Evolutionary conservation across 2,888 invertebrate genomes (phyloP), one percentile per base, ranked within the genome.

Genomic region (Coelinius sp.): DNA sequence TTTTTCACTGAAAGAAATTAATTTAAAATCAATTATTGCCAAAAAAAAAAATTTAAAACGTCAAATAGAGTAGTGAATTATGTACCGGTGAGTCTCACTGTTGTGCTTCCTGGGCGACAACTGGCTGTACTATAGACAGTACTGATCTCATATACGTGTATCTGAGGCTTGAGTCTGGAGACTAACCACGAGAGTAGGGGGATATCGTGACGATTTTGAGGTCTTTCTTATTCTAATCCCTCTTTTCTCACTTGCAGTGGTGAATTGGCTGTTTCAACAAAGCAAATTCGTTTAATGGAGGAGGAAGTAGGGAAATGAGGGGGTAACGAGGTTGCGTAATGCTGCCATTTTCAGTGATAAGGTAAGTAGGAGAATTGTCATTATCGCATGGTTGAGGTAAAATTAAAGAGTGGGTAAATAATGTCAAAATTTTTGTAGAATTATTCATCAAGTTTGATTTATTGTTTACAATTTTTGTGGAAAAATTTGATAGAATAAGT

Each of bases 71-170:
- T 44, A n/a, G n/a, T 38, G 6, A 62, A 62, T 12, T 20, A 22
- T 20, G 38, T 22, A 38, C 20, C 20, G 10, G 20, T 38, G 46
- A 73, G 73, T 66, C 75, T 79, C 79, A 73, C 80, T 78, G 80
- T 78, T 74, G 71, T 78, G 76, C 81, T 80, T 81, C 76, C 78
- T 79, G 78, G 74, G 56, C 80, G 78, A 80, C 81, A 80, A 82
- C 81, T 82, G 82, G 77, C 76, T 79, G 75, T 77, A 69, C 77
- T 78, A 78, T 79, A 79, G 77, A 77, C 76, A 69, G 70, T 76
- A 70, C 74, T 79, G 78, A 80, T 80, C 80, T 80, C 79, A 76
- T 79, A 79, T 79, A 82, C 76, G 75, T 70, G 68, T 79, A 77
- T 80, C 80, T 79, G 76, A 74, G n/a, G 69, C 64, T 52, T 22